Base-by-base conservation (phyloP, 2,888 invertebrate species). In the Drosophila greeni region DNA sequence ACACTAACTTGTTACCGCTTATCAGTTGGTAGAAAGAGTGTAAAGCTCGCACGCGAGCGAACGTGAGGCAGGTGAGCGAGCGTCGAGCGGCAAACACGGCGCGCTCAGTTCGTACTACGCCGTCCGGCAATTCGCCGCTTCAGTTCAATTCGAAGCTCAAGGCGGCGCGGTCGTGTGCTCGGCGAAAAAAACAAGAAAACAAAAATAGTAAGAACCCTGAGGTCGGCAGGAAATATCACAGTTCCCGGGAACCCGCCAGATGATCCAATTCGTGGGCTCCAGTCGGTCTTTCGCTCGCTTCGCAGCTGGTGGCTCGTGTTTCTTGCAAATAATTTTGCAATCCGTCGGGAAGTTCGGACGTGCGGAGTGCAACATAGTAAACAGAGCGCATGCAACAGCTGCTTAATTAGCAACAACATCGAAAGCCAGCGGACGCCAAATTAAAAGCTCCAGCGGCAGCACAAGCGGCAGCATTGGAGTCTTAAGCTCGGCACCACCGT, bases 121-220 rank as follows among this genome's bases (percentile, higher is more conserved):
- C 54, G 48, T 34, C 56, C 49, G 47, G 57, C 29, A 81, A 70
- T 78, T 75, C 67, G 82, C 76, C 83, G 83, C 70, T 72, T 72
- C 69, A 83, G 84, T 78, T 75, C 42, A 59, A 82, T 72, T 70
- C 72, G 62, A 82, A 69, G 77, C 76, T 74, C 74, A 66, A 69
- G 60, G 60, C 60, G 75, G 53, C 55, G 57, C 73, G 84, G 77
- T 75, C 23, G 78, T 72, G 58, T 33, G 40, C 23, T 48, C 57
- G 23, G 40, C 26, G 14, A 16, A 36, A 40, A 18, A 33, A 2
- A 20, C 3, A 20, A 20, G 20, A 36, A 31, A 36, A 3, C 0
- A 11, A 29, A 20, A 54, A 29, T 26, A 9, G 31, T 11, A 9
- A 24, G 18, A 23, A 14, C 26, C 24, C n/a, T 18, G 18, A 11